Evolutionary conservation across 2,888 invertebrate species (phyloP), one percentile per base, ranked within the genome.

Genomic region (Apeira syringaria): DNA sequence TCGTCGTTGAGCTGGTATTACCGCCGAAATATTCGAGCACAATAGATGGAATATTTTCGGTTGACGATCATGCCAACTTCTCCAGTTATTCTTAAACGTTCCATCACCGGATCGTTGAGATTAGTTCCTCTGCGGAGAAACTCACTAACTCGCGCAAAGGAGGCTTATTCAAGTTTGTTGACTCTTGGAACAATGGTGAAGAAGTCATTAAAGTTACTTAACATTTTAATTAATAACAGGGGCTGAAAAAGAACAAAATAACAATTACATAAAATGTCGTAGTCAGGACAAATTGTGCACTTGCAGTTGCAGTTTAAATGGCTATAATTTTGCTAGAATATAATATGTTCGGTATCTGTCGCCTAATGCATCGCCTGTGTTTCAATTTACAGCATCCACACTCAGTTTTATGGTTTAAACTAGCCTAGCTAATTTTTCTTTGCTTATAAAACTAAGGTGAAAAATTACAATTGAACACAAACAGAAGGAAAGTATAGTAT

Each of bases 151-250:
- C 27, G 12, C 15, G 5, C n/a, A 37, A 32, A 10, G 13, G 43
- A 22, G 7, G 5, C 7, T n/a, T 11, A 26, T 7, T 18, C 20
- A 43, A 37, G 27, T 27, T 32, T 18, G 32, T 37, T 33, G 11
- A 30, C 29, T 35, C 25, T 30, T 11, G 22, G 9, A 26, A 35
- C 30, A 17, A 25, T 22, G 31, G 9, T 8, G 11, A 22, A 37
- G 28, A 26, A 24, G 32, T 32, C 26, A 31, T 36, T 25, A 15
- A 42, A 42, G 24, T 36, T 26, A 4, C 2, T 2, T n/a, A 11
- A 34, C 15, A 26, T 24, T 29, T 33, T 33, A 28, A 44, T 37
- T 37, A 44, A 44, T 25, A 37, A 33, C 43, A 34, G 15, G 31
- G 37, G 10, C 26, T 20, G 24, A 31, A 26, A 32, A 41, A 36